Evolutionary conservation across 2,113 vertebrate genomes (phyloP).

Genomic region (Rynchops niger): DNA sequence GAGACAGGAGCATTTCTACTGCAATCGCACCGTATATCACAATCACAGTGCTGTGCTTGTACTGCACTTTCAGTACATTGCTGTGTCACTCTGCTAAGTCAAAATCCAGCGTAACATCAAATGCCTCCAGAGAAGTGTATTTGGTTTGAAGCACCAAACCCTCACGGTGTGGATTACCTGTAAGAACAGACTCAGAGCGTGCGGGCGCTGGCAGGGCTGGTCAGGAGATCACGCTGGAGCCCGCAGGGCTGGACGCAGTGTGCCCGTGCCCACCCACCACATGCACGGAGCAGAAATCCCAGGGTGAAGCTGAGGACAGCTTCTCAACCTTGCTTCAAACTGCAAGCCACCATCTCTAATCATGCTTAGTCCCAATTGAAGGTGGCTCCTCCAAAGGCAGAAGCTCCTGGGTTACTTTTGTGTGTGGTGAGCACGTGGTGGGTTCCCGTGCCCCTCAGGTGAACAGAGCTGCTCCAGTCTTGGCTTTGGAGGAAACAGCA

Average conservation of each 20-base stretch:
- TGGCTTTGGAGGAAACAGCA: background rate
- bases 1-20: fast-evolving
- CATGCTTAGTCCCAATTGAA: background rate
- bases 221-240: background rate
- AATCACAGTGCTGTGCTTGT: background rate
- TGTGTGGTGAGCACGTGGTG: background rate
- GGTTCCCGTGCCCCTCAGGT: background rate
- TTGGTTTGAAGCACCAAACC: background rate
- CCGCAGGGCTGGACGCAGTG: background rate
- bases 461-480: background rate
- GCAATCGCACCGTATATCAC: fast-evolving
- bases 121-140: no score
- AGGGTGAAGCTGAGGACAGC: background rate
- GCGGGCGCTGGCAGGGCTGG: background rate
- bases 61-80: background rate
- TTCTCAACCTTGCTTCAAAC: background rate
- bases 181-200: background rate
- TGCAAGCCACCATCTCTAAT: background rate
- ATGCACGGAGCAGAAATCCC: fast-evolving
- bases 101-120: background rate
- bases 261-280: no score
- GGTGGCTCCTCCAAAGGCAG: background rate
- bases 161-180: no score
- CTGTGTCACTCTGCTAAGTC: background rate
- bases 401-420: background rate